Conservation (phyloP, 2,797 vertebrate genomes). For the Alauda arvensis region DNA sequence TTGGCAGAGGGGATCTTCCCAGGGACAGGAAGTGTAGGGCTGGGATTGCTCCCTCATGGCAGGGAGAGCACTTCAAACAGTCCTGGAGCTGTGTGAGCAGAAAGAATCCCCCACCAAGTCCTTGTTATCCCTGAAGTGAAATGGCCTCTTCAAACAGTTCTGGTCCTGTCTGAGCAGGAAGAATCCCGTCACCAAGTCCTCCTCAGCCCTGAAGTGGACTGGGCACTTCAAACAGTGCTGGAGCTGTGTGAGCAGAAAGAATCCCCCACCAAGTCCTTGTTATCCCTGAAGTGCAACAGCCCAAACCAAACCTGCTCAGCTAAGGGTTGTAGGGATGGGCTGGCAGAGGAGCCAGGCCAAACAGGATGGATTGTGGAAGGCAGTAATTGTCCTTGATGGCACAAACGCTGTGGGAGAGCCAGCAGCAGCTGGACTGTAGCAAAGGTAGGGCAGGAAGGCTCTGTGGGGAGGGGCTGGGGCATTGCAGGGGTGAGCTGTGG, state of each 20-base stretch:
- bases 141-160: background rate
- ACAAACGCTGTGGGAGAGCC: background rate
- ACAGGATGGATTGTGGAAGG: background rate
- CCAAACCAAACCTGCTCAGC: background rate
- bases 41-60: background rate
- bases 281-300: background rate
- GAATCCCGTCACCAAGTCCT: background rate
- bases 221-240: background rate
- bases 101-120: background rate
- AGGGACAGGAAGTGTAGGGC: background rate
- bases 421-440: background rate
- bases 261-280: background rate
- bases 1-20: constrained; percentile 1
- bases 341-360: background rate
- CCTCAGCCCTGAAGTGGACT: background rate
- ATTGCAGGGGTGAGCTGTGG: background rate
- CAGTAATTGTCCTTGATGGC: constrained; percentile 12
- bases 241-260: background rate
- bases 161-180: background rate
- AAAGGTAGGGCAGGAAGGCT: background rate
- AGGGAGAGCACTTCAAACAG: background rate
- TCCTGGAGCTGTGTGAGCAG: background rate
- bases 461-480: background rate
- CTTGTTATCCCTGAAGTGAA: background rate
- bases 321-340: background rate